Percentiles rank a stretch among this genome's conserved stretches.
Evolutionary conservation across 2,113 vertebrate species (phyloP).

Genomic region (Peromyscus leucopus): DNA sequence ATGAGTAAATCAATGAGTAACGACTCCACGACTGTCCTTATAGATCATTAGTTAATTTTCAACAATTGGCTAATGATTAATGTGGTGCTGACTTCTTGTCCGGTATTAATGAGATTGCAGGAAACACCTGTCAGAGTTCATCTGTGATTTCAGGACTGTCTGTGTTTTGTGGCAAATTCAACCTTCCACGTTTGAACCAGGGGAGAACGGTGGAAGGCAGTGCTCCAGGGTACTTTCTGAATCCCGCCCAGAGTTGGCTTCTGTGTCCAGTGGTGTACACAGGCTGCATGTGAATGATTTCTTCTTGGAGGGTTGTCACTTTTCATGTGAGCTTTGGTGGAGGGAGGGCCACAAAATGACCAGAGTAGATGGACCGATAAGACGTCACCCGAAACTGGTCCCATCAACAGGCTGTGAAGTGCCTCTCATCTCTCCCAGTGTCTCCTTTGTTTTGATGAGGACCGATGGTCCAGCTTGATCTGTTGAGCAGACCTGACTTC

Average conservation of each 20-base stretch:
- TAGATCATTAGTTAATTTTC: constrained; percentile 76
- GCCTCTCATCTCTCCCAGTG: constrained; percentile 25
- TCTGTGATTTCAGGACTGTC: constrained; percentile 47
- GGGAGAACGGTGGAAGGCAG: background rate
- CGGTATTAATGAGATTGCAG: constrained; percentile 60
- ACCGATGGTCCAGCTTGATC: background rate
- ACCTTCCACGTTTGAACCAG: background rate
- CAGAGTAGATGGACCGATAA: background rate
- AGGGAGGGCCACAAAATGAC: background rate
- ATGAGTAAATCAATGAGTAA: background rate
- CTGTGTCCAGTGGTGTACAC: background rate
- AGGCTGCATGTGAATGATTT: background rate
- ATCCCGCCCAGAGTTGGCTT: background rate
- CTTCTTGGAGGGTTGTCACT: background rate
- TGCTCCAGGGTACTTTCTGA: background rate
- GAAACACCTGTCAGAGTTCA: constrained; percentile 66
- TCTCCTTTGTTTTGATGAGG: constrained; percentile 42
- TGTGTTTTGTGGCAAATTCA: constrained; percentile 56
- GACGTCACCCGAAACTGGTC: background rate
- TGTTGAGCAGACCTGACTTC: constrained; percentile 2
- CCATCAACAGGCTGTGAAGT: background rate
- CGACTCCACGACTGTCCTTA: background rate
- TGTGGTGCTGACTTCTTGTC: constrained; percentile 59
- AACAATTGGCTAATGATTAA: constrained; percentile 80
- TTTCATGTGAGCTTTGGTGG: background rate